Evolutionary conservation across 2,797 vertebrate species (phyloP).

Genomic region (Hippocampus kuda): DNA sequence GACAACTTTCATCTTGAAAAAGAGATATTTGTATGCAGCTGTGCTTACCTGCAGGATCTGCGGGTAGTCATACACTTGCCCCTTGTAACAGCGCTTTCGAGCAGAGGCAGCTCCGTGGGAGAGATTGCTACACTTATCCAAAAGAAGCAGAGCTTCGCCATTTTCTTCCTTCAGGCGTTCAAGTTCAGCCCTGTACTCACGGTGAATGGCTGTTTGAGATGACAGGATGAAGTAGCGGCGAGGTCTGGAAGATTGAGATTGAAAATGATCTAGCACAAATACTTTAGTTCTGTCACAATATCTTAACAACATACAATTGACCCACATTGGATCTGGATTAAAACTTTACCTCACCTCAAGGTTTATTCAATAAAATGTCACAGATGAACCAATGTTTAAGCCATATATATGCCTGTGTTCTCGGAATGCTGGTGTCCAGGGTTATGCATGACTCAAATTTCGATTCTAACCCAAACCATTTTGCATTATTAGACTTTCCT

Average conservation of each 20-base stretch:
- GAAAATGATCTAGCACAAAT: background rate
- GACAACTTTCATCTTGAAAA: background rate
- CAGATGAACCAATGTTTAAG: background rate
- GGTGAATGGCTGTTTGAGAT: constrained; percentile 82
- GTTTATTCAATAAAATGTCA: background rate
- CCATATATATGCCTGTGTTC: background rate
- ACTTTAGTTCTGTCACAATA: background rate
- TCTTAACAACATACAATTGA: background rate
- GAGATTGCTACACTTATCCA: constrained; percentile 91
- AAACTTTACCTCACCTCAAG: background rate
- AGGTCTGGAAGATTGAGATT: constrained; percentile 58
- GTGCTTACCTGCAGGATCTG: constrained; percentile 85
- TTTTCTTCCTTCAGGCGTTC: constrained; percentile 86
- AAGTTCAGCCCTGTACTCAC: constrained; percentile 82
- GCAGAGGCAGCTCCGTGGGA: constrained; percentile 74
- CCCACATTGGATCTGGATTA: background rate
- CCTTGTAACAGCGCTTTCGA: constrained; percentile 83
- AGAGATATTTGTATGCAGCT: background rate
- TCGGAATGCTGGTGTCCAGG: background rate
- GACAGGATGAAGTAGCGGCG: constrained; percentile 86
- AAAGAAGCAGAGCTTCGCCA: constrained; percentile 78
- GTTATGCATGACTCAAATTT: background rate
- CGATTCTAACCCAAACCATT: background rate
- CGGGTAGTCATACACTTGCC: constrained; percentile 89
- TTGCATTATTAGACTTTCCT: background rate